Evolutionary conservation across 2,888 invertebrate genomes (phyloP), one percentile per base, ranked within the genome.

Genomic region (Diarsia mendica): DNA sequence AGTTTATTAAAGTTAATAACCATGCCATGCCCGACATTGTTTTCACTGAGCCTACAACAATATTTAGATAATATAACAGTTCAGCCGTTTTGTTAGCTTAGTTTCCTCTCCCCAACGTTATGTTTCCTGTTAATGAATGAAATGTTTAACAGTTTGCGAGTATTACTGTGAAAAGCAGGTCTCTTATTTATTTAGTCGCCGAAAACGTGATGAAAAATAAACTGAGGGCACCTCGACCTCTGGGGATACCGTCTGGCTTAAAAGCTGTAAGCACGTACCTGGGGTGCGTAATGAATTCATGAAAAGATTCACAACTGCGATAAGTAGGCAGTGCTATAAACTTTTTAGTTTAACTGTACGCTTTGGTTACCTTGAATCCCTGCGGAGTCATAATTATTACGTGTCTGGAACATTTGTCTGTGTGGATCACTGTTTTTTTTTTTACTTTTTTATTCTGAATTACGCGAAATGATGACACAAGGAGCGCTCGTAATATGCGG

Each of bases 1-100:
- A 87, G 80, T 90, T 85, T 89, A 90, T 91, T 90, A 89, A 89
- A 91, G 81, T 89, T 90, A 88, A 90, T 89, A 88, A 86, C 81
- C 84, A 84, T 84, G 78, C 79, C 86, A 85, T 79, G 76, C 74
- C 74, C 74, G 80, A 72, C 83, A 51, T 80, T 86, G 81, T 84
- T 82, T 83, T 78, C 81, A 86, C 75, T 75, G 74, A 80, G 72
- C 70, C 80, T 86, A 79, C 77, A 80, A 77, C 78, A 85, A 81
- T 85, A 87, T 85, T 89, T 80, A 84, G 83, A 83, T 85, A 84
- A 77, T 85, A 88, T 86, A 88, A 85, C 86, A 84, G 79, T 82
- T 69, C 79, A 74, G 69, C 75, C 84, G 64, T 88, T 90, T 87
- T 77, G 82, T 81, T 80, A 83, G 84, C 89, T 88, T 89, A 89